Percentiles rank a stretch among this genome's conserved stretches.
Evolutionary conservation across 2,888 invertebrate genomes (phyloP).

Genomic region (Euzetes globulus): DNA sequence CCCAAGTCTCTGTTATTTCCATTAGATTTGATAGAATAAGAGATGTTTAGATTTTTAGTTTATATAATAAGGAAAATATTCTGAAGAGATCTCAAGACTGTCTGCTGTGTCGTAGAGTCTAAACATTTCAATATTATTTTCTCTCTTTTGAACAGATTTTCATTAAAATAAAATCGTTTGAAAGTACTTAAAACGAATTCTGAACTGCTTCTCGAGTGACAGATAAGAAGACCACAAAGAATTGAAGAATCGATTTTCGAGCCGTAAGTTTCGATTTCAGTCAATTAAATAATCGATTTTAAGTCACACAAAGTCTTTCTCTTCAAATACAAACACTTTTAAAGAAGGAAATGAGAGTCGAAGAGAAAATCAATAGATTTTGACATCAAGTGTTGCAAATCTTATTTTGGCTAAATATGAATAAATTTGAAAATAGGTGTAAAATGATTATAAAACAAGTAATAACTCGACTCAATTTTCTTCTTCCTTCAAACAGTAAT

Average conservation of each 20-base stretch:
- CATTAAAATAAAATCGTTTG: constrained; percentile 4
- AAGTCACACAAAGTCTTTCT: not conserved
- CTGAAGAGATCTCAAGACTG: too few species aligned
- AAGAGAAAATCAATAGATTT: not conserved
- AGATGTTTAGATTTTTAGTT: not conserved
- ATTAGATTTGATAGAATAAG: not conserved
- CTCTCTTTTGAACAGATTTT: constrained; percentile 12
- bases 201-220: not conserved
- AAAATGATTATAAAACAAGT: too few species aligned
- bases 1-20: not conserved
- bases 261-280: constrained; percentile 14
- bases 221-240: constrained; percentile 18
- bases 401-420: too few species aligned
- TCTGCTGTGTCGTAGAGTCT: not conserved
- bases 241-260: constrained; percentile 7
- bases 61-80: not conserved
- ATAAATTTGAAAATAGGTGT: too few species aligned
- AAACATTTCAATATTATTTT: not conserved
- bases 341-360: not conserved
- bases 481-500: too few species aligned
- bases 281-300: constrained; percentile 20
- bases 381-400: not conserved
- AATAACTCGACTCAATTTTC: too few species aligned
- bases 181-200: not conserved
- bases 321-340: not conserved